These are phyloP conservation scores for Telmatochromis sp. DNA, from an alignment of 2,113 vertebrate genomes.

Conservation along the genomic window DNA sequence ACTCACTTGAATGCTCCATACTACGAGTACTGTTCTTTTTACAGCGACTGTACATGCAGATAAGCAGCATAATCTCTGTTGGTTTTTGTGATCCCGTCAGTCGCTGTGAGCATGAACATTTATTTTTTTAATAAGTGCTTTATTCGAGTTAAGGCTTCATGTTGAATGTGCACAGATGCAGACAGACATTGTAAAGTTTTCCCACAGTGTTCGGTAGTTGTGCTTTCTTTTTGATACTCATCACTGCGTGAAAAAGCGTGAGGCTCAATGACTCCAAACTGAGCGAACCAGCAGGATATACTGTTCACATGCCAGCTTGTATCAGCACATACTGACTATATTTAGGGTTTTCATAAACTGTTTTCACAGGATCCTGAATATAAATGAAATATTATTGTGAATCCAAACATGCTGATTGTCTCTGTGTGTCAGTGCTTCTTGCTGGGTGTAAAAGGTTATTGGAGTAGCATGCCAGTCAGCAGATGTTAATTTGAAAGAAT, in stretches of 20 bases:
- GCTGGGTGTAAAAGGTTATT: conserved; percentile 34
- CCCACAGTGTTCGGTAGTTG: not conserved
- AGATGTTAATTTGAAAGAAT: conserved; percentile 50
- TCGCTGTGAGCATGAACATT: not conserved
- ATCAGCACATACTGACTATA: not conserved
- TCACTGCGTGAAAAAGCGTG: not conserved
- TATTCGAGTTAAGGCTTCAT: not conserved
- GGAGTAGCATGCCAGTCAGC: conserved; percentile 29
- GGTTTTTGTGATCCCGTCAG: conserved; percentile 34
- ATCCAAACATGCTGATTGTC: conserved; percentile 9
- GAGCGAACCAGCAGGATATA: not conserved
- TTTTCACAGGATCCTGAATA: conserved; percentile 6
- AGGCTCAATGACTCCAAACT: not conserved
- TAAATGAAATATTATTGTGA: conserved; percentile 39
- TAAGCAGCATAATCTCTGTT: conserved; percentile 3
- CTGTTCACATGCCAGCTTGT: conserved; percentile 8
- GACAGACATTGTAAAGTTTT: not conserved
- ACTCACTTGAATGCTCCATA: too few relatives aligned
- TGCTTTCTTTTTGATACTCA: conserved; percentile 4
- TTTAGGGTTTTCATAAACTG: conserved; percentile 13
- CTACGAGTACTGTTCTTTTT: too few relatives aligned
- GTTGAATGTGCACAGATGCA: not conserved
- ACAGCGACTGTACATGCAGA: not conserved
- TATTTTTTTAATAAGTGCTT: not conserved
- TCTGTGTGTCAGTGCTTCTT: conserved; percentile 7